Evolutionary conservation across 1,140 invertebrate species (phyloP).

Genomic region (Drosophila albomicans): DNA sequence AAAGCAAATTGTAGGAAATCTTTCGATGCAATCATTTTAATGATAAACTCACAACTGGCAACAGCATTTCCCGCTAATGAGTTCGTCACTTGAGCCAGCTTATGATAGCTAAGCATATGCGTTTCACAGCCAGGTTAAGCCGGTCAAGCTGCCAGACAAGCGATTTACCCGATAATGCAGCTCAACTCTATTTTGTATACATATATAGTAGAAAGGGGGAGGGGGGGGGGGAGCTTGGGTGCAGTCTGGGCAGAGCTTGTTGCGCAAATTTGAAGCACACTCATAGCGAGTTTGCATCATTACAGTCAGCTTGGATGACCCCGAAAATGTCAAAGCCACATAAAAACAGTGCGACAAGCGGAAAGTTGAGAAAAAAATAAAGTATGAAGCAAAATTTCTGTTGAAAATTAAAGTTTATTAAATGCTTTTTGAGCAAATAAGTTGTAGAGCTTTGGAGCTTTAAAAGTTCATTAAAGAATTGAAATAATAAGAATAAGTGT

Average conservation of each 20-base stretch:
- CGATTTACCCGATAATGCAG: background rate
- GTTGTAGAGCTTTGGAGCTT: too few relatives aligned
- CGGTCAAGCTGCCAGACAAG: conserved; percentile 16
- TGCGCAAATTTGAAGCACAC: background rate
- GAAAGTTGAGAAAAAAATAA: too few relatives aligned
- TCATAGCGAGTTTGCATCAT: background rate
- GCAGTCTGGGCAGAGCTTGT: background rate
- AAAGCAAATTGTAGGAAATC: conserved; percentile 29
- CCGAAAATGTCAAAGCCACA: background rate
- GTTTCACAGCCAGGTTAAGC: conserved; percentile 8
- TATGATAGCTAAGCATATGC: background rate
- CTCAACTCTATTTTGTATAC: background rate
- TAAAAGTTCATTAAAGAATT: too few relatives aligned
- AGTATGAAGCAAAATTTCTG: too few relatives aligned
- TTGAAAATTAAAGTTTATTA: too few relatives aligned
- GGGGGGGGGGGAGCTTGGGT: too few relatives aligned
- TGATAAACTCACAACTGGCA: conserved; percentile 23
- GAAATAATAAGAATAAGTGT: too few relatives aligned
- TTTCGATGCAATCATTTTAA: conserved; percentile 42
- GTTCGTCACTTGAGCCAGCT: background rate
- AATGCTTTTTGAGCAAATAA: too few relatives aligned
- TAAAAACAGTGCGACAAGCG: background rate
- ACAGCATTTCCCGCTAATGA: conserved; percentile 10
- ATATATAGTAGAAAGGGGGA: background rate
- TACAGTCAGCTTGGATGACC: background rate